phyloP scores from a whole-genome alignment of 2,113 vertebrate genomes.

The Chlamydotis undulata region DNA sequence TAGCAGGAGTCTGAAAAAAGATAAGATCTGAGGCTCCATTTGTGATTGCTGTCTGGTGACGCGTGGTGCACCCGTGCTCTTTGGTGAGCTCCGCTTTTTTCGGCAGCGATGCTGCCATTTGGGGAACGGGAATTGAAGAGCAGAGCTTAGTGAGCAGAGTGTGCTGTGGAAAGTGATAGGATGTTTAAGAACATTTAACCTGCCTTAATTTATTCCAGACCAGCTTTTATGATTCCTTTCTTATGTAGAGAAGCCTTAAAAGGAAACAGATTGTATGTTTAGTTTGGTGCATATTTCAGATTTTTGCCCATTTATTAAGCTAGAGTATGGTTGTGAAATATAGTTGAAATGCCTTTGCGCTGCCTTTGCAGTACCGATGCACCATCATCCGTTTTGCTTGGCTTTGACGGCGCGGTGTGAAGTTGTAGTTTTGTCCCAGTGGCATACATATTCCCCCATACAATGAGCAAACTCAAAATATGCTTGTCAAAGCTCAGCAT shows the following conservation, averaged over 20 bases:
- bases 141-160: not conserved
- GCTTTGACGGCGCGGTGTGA: not conserved
- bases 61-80: fast-evolving
- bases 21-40: fast-evolving
- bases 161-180: not conserved
- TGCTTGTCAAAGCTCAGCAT: not conserved
- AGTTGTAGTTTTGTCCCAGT: not conserved
- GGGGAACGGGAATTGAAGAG: not conserved
- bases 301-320: not conserved
- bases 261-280: not conserved
- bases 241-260: not conserved
- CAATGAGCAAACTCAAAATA: no score
- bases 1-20: not conserved
- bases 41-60: fast-evolving
- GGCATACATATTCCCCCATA: fast-evolving
- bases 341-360: not conserved
- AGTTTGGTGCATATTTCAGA: not conserved
- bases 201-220: not conserved
- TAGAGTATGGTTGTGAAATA: not conserved
- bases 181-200: not conserved
- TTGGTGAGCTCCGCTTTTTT: fast-evolving
- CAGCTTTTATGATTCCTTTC: not conserved
- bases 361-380: not conserved
- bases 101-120: fast-evolving
- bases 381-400: fast-evolving